Base-by-base conservation (phyloP, 2,888 invertebrate genomes). In the Ptychoptera contaminata region DNA sequence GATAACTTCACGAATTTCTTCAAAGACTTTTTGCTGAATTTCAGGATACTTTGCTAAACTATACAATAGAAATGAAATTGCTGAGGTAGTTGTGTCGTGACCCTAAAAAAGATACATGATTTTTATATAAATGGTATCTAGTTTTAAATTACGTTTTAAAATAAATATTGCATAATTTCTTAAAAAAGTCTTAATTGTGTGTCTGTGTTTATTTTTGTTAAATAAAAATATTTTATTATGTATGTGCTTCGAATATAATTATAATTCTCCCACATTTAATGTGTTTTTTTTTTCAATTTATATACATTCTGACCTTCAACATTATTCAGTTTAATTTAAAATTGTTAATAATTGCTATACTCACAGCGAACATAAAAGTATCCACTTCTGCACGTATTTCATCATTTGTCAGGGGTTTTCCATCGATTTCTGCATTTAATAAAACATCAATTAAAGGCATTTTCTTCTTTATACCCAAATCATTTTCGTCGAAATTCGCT, bases 281-380 rank as follows among this genome's bases (percentile, higher is more conserved):
- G n/a, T n/a, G n/a, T n/a, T n/a, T n/a, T n/a, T n/a, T n/a, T n/a
- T n/a, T n/a, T n/a, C n/a, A n/a, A n/a, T n/a, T n/a, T n/a, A n/a
- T n/a, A n/a, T n/a, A n/a, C n/a, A n/a, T n/a, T n/a, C n/a, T n/a
- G n/a, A n/a, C n/a, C n/a, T n/a, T n/a, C n/a, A n/a, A n/a, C n/a
- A n/a, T n/a, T n/a, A n/a, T 48, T 74, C 79, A 59, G 23, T 5
- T 5, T 3, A 12, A 41, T 29, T 37, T 14, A 12, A 36, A 45
- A 8, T 30, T 14, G 23, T 23, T 16, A 37, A 15, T 8, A 7
- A 34, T 37, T 16, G 32, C 15, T 5, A 5, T 16, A 35, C 57
- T 61, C 57, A 77, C 77, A 47, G 74, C 79, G 58, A 81, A 81
- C 74, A 80, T 76, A 51, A 81, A 79, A 0, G 81, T 81, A 48